Evolutionary conservation across 2,113 vertebrate genomes (phyloP), one percentile per base, ranked within the genome.

Genomic region (Porphyrio hochstetteri): DNA sequence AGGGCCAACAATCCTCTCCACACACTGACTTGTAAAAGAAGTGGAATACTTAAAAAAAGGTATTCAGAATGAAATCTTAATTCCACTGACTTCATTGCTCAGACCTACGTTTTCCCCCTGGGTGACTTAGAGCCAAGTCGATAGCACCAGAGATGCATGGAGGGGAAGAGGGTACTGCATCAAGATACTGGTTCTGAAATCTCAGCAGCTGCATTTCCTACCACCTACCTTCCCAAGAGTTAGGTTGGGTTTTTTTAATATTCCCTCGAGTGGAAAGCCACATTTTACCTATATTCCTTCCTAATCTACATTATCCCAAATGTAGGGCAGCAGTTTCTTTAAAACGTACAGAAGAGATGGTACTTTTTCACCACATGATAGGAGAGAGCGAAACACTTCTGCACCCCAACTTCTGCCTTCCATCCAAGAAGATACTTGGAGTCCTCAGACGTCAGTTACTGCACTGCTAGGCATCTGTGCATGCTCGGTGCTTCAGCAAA

Each of bases 71-170:
- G 24, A 87, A 81, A 46, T 50, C 44, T 78, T 52, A 77, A 80
- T 86, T 86, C 24, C 56, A 86, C 42, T 84, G 61, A 93, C 29
- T 33, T 92, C 42, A 86, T 59, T 7, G 8, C 25, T 17, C 53
- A 31, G 28, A 35, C 19, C n/a, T 38, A 21, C 0, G 2, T 74
- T 91, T 78, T 81, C 56, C 74, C 52, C 6, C 9, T 40, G 16
- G 24, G 14, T 56, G 35, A 86, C 31, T 40, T 18, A 36, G 14
- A 71, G 52, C 40, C 71, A 61, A 85, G 29, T 0, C 13, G 3
- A 6, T 11, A 28, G 46, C 9, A 25, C 27, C 86, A 92, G 59
- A 83, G 33, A 31, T 44, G 27, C 0, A 0, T 11, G 27, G 6
- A 29, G 20, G 64, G 27, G 27, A n/a, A 76, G 40, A 59, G 16